These are phyloP conservation scores for Prionace glauca DNA, from an alignment of 2,797 vertebrate species.

Conservation along the genomic window DNA sequence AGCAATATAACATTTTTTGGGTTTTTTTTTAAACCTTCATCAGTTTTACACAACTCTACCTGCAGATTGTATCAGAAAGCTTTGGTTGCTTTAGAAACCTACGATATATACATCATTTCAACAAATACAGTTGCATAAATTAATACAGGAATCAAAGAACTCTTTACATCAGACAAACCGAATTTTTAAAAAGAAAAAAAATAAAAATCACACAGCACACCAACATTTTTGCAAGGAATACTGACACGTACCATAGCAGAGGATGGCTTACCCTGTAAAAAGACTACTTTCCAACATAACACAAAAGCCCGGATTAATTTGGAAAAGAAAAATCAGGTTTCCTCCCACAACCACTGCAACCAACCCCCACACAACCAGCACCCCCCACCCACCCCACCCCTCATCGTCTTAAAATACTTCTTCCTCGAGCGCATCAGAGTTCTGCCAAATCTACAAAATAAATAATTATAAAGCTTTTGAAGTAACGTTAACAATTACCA, in stretches of 20 bases:
- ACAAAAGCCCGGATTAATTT: conserved; percentile 61
- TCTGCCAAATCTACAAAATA: conserved; percentile 78
- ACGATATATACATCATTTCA: conserved; percentile 89
- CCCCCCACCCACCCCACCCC: not conserved
- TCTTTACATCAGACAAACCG: conserved; percentile 80
- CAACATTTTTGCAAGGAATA: conserved; percentile 66
- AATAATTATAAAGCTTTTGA: conserved; percentile 84
- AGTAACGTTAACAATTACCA: conserved; percentile 86
- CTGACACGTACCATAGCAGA: conserved; percentile 86
- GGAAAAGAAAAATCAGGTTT: conserved; percentile 62
- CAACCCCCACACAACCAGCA: conserved; percentile 61
- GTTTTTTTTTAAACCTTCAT: too few relatives aligned
- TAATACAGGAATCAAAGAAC: conserved; percentile 82
- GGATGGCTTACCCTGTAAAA: conserved; percentile 86
- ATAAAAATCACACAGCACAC: conserved; percentile 67
- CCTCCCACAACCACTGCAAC: conserved; percentile 58
- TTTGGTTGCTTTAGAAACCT: conserved; percentile 65
- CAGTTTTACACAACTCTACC: conserved; percentile 56
- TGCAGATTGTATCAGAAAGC: conserved; percentile 77
- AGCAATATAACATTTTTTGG: conserved; percentile 56
- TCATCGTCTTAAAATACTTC: conserved; percentile 68
- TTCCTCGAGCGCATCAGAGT: conserved; percentile 72
- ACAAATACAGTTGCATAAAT: conserved; percentile 91
- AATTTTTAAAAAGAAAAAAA: conserved; percentile 65
- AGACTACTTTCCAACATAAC: conserved; percentile 72